Percentiles rank a stretch among this genome's conserved stretches.
phyloP scores from a whole-genome alignment of 2,113 vertebrate genomes.

The Motacilla tschutschensis region DNA sequence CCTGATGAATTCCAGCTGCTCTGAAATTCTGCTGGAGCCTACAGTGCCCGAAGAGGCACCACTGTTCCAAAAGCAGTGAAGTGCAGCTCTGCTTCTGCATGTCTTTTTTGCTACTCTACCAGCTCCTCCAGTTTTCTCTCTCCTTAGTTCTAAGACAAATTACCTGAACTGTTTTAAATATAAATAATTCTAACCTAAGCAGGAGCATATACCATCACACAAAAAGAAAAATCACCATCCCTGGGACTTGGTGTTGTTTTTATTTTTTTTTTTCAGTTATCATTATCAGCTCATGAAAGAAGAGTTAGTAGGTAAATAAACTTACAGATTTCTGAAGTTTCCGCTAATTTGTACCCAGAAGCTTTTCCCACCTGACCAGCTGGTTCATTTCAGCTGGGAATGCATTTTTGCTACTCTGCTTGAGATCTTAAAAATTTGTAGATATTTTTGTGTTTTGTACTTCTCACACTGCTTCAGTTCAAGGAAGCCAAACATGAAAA shows the following conservation, averaged over 20 bases:
- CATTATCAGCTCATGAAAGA: background rate
- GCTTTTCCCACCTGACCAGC: background rate
- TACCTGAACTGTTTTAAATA: background rate
- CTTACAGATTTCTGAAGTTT: background rate
- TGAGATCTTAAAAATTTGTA: background rate
- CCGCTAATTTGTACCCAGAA: background rate
- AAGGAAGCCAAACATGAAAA: background rate
- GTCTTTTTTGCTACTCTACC: background rate
- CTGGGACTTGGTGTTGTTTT: background rate
- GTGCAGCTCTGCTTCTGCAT: background rate
- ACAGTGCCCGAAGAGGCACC: fast-evolving
- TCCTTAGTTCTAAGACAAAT: background rate
- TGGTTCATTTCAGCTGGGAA: background rate
- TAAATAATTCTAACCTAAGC: background rate
- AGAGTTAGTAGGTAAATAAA: background rate
- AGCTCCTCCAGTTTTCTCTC: background rate
- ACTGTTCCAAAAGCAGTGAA: background rate
- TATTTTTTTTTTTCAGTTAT: background rate
- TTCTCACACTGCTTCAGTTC: background rate
- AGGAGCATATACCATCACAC: background rate
- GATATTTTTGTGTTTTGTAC: background rate
- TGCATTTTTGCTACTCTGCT: background rate
- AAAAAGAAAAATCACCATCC: background rate
- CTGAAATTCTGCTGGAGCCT: background rate
- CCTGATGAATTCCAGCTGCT: background rate